A percentile compares a stretch with the other conserved stretches of the same genome.
phyloP scores from a whole-genome alignment of 23 tunicate genomes.

The Styela plicata region DNA sequence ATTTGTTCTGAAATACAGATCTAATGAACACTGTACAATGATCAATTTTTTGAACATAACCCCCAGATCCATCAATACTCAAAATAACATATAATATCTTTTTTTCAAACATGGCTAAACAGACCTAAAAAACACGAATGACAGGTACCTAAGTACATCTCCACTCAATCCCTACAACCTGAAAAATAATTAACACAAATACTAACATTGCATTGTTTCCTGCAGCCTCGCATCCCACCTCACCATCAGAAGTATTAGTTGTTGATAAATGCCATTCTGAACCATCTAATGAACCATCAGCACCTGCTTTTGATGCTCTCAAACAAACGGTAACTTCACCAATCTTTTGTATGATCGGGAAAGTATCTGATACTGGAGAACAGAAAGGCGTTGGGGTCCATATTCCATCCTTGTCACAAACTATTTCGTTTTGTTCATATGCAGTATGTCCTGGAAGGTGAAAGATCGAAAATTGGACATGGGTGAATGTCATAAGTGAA shows the following conservation, averaged over 20 bases:
- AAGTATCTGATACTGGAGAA: slow-evolving; percentile 12
- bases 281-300: slow-evolving; percentile 6
- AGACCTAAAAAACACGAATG: too few species aligned
- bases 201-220: slow-evolving; percentile 62
- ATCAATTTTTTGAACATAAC: too few species aligned
- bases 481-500: too few species aligned
- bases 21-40: too few species aligned
- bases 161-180: too few species aligned
- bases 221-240: slow-evolving; percentile 31
- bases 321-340: slow-evolving; percentile 32
- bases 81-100: too few species aligned
- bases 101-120: too few species aligned
- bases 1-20: too few species aligned
- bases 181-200: too few species aligned
- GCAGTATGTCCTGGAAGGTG: slow-evolving; percentile 39
- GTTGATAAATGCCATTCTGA: slow-evolving; percentile 31
- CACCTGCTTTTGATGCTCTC: not conserved
- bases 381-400: slow-evolving; percentile 49
- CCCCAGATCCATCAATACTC: too few species aligned
- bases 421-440: slow-evolving; percentile 22
- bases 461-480: slow-evolving; percentile 2
- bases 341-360: slow-evolving; percentile 50
- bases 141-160: too few species aligned
- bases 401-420: slow-evolving; percentile 29
- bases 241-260: slow-evolving; percentile 23